A percentile compares a stretch with the other conserved stretches of the same genome.
Evolutionary conservation across 2,888 invertebrate species (phyloP).

Genomic region (Caenorhabditis zanzibari): DNA sequence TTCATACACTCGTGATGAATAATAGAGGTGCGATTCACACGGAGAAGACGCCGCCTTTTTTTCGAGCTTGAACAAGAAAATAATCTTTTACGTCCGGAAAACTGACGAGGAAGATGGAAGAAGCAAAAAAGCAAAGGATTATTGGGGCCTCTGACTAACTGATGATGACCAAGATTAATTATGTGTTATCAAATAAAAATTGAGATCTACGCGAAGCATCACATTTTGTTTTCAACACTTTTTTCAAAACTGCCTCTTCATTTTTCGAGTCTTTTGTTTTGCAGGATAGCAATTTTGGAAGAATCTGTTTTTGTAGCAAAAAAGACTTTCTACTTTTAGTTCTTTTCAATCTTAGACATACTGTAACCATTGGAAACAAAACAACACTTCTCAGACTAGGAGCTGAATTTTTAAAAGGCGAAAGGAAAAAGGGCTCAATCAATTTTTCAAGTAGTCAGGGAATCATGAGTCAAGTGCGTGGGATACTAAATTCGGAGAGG

Average conservation of each 20-base stretch:
- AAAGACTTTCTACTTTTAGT: not conserved
- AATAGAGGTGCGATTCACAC: conserved; percentile 54
- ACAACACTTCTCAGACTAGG: not conserved
- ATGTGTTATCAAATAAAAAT: conserved; percentile 53
- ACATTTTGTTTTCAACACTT: conserved; percentile 24
- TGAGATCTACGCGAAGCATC: conserved; percentile 24
- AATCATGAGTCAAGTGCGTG: conserved; percentile 48
- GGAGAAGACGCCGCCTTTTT: conserved; percentile 3
- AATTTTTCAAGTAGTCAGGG: conserved; percentile 34
- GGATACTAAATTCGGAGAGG: conserved; percentile 30
- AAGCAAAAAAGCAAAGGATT: conserved; percentile 40
- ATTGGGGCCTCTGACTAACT: conserved; percentile 39
- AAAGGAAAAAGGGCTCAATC: not conserved
- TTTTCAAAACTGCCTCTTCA: not conserved
- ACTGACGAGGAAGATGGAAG: not conserved
- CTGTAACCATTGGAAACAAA: conserved; percentile 42
- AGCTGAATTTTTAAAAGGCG: conserved; percentile 10
- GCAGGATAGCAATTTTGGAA: not conserved
- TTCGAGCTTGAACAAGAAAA: conserved; percentile 30
- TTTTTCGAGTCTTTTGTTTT: not conserved
- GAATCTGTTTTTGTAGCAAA: not conserved
- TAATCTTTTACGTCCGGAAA: conserved; percentile 46
- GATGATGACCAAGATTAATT: conserved; percentile 56
- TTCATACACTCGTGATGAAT: conserved; percentile 64
- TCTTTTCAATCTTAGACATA: conserved; percentile 22